These are phyloP conservation scores for Saimiri boliviensis DNA, from an alignment of 2,113 vertebrate genomes.

Conservation along the genomic window DNA sequence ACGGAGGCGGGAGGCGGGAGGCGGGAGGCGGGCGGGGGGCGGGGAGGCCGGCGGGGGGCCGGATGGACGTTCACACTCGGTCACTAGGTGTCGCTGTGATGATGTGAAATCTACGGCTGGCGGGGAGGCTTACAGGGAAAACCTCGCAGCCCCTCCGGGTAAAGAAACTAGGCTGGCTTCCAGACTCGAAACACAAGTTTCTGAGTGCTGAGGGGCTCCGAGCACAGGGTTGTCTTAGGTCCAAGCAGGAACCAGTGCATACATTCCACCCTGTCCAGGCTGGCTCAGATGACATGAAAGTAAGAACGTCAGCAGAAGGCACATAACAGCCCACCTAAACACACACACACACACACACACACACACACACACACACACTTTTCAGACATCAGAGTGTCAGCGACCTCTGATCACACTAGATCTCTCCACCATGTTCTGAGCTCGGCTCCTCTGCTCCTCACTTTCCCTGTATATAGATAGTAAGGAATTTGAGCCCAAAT, in stretches of 20 bases:
- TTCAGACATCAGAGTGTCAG: neutral
- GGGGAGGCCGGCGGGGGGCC: no score
- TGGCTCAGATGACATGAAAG: neutral
- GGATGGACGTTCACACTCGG: neutral
- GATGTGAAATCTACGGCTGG: conserved; percentile 57
- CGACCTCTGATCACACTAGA: neutral
- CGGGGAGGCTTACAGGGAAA: neutral
- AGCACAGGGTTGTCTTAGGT: neutral
- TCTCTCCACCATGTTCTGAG: neutral
- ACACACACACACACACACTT: neutral
- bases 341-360: neutral
- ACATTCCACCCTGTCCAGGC: no score
- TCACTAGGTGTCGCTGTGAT: conserved; percentile 73
- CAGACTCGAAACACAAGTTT: neutral
- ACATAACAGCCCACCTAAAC: neutral
- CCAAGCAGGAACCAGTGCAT: neutral
- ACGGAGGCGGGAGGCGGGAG: no score
- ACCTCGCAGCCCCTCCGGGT: neutral
- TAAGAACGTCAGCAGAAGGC: neutral
- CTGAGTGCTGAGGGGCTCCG: neutral
- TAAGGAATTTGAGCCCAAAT: neutral
- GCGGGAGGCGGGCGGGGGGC: no score
- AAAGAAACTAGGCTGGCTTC: neutral
- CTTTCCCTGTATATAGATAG: neutral
- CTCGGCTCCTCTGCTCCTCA: neutral